These are phyloP conservation scores for Climacteris rufus DNA, from an alignment of 2,113 vertebrate genomes.

Conservation along the genomic window DNA sequence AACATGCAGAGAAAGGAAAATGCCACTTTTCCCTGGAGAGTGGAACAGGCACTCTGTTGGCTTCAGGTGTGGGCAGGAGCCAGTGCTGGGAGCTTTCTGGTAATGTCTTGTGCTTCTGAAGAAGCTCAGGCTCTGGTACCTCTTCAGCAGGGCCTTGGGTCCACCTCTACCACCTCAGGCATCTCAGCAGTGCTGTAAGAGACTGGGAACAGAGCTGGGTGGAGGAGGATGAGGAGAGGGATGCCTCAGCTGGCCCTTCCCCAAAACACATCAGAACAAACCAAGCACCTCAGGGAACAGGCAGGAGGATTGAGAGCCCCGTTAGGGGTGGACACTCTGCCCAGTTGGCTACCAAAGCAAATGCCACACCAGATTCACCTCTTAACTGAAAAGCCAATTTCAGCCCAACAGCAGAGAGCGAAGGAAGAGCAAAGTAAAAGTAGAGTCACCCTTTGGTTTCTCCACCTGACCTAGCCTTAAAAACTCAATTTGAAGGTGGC, in stretches of 20 bases:
- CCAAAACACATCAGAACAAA: not conserved
- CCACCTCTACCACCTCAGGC: not conserved
- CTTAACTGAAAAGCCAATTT: not conserved
- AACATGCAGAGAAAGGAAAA: not conserved
- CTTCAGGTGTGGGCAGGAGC: not conserved
- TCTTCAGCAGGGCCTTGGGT: not conserved
- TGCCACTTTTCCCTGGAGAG: not conserved
- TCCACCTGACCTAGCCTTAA: conserved; percentile 37
- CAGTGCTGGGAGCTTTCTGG: not conserved
- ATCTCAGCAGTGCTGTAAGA: not conserved
- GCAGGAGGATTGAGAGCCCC: accelerated
- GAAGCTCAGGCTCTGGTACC: not conserved
- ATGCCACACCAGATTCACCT: not conserved
- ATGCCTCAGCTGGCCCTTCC: accelerated
- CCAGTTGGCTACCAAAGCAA: not conserved
- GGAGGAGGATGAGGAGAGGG: not conserved
- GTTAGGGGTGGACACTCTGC: accelerated
- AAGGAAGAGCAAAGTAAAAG: not conserved
- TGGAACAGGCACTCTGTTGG: accelerated
- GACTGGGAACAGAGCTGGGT: not conserved
- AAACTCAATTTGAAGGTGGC: conserved; percentile 57
- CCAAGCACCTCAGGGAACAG: not conserved
- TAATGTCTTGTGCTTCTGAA: not conserved
- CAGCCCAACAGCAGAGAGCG: accelerated
- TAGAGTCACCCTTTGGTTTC: not conserved